A percentile compares a stretch with the other conserved stretches of the same genome.
phyloP scores from a whole-genome alignment of 1,140 invertebrate genomes.

The Hypothenemus hampei region DNA sequence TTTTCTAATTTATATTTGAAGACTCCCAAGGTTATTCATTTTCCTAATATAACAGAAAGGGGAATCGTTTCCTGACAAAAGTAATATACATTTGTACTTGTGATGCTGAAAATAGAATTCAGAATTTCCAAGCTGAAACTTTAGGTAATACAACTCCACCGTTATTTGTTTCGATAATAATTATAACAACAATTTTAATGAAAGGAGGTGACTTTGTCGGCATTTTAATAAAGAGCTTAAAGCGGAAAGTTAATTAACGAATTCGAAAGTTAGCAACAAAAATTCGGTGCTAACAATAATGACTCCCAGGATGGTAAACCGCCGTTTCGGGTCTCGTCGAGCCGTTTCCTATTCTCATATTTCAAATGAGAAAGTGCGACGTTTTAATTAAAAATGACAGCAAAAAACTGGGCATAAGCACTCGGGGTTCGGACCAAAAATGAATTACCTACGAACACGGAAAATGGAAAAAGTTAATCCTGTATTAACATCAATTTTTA shows the following conservation, averaged over 20 bases:
- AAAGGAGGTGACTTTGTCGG: too few relatives aligned
- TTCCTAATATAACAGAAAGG: too few relatives aligned
- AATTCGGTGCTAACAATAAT: conserved; percentile 18
- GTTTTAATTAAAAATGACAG: conserved; percentile 24
- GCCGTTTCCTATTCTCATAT: conserved; percentile 22
- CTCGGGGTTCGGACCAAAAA: conserved; percentile 3
- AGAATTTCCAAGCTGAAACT: too few relatives aligned
- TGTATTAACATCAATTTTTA: too few relatives aligned
- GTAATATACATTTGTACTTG: too few relatives aligned
- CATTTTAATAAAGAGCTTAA: conserved; percentile 4
- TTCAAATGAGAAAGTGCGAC: conserved; percentile 24
- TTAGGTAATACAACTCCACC: too few relatives aligned
- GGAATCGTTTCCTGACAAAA: too few relatives aligned
- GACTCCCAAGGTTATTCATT: too few relatives aligned
- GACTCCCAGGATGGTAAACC: conserved; percentile 20
- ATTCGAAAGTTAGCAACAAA: conserved; percentile 20
- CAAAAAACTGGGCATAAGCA: conserved; percentile 12
- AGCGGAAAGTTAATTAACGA: conserved; percentile 21
- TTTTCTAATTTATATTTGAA: background rate
- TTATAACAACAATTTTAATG: too few relatives aligned
- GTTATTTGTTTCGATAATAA: too few relatives aligned
- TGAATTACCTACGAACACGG: background rate
- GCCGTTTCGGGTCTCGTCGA: conserved; percentile 11
- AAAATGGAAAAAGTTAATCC: conserved; percentile 1
- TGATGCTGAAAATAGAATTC: too few relatives aligned